These are phyloP conservation scores for Taenaris catops DNA, from an alignment of 2,888 invertebrate genomes.

Conservation along the genomic window DNA sequence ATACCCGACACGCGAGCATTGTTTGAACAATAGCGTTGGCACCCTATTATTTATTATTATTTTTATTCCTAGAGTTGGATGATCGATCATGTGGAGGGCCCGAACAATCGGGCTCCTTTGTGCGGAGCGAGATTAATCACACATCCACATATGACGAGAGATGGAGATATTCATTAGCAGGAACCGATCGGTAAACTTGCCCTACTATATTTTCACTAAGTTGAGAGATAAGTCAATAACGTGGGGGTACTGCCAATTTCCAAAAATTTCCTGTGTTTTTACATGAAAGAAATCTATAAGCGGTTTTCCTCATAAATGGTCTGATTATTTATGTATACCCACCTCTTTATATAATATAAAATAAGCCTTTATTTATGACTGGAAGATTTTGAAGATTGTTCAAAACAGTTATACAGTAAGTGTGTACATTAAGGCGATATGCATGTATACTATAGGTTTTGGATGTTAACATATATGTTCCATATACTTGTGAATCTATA, in stretches of 20 bases:
- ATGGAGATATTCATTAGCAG: slow-evolving; percentile 62
- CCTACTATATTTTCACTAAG: slow-evolving; percentile 22
- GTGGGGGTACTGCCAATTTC: slow-evolving; percentile 7
- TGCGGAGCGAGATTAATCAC: slow-evolving; percentile 70
- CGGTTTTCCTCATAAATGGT: too few relatives aligned
- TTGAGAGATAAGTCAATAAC: slow-evolving; percentile 27
- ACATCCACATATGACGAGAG: slow-evolving; percentile 57
- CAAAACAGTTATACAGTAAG: too few relatives aligned
- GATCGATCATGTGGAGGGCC: slow-evolving; percentile 67
- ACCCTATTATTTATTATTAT: slow-evolving; percentile 72
- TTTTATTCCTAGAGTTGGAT: slow-evolving; percentile 70
- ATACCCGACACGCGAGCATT: slow-evolving; percentile 61
- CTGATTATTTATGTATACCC: too few relatives aligned
- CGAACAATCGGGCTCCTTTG: slow-evolving; percentile 67
- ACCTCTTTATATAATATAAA: too few relatives aligned
- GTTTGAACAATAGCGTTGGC: slow-evolving; percentile 61
- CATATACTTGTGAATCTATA: too few relatives aligned
- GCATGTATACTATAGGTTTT: too few relatives aligned
- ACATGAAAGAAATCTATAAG: too few relatives aligned
- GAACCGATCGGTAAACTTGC: slow-evolving; percentile 38
- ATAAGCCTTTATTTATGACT: too few relatives aligned
- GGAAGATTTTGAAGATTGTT: too few relatives aligned
- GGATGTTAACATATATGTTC: too few relatives aligned
- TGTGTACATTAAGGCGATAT: too few relatives aligned
- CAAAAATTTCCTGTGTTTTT: slow-evolving; percentile 13